Evolutionary conservation across 2,113 vertebrate genomes (phyloP).

Genomic region (Gulo gulo): DNA sequence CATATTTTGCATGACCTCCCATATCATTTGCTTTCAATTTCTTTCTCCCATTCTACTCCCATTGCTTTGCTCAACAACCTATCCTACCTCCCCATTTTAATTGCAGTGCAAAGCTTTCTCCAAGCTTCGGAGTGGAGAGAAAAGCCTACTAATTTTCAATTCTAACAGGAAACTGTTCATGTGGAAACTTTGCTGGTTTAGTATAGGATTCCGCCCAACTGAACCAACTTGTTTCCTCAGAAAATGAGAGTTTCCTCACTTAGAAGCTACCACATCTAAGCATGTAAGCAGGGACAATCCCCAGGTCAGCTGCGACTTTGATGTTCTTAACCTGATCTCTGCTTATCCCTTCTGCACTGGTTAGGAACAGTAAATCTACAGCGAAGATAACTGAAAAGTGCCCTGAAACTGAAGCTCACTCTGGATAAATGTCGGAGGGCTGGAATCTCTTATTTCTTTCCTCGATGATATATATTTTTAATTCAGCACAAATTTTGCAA

Average conservation of each 20-base stretch:
- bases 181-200: slow-evolving; percentile 19
- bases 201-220: not conserved
- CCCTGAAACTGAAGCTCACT: slow-evolving; percentile 30
- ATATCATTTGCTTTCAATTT: not conserved
- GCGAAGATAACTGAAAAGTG: not conserved
- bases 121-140: not conserved
- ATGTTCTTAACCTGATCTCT: not conserved
- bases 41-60: slow-evolving; percentile 11
- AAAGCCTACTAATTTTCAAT: slow-evolving; percentile 26
- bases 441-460: slow-evolving; percentile 42
- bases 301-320: not conserved
- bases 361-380: slow-evolving; percentile 24
- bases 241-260: not conserved
- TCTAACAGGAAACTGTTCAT: not conserved
- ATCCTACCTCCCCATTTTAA: not conserved
- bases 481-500: slow-evolving; percentile 66
- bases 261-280: not conserved
- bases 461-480: slow-evolving; percentile 70
- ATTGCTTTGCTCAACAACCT: not conserved
- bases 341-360: not conserved
- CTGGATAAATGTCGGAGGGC: not conserved
- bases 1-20: not conserved
- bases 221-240: not conserved
- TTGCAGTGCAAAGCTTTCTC: not conserved
- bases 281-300: not conserved